phyloP scores from a whole-genome alignment of 2,113 vertebrate genomes.

The Ranitomeya imitator region DNA sequence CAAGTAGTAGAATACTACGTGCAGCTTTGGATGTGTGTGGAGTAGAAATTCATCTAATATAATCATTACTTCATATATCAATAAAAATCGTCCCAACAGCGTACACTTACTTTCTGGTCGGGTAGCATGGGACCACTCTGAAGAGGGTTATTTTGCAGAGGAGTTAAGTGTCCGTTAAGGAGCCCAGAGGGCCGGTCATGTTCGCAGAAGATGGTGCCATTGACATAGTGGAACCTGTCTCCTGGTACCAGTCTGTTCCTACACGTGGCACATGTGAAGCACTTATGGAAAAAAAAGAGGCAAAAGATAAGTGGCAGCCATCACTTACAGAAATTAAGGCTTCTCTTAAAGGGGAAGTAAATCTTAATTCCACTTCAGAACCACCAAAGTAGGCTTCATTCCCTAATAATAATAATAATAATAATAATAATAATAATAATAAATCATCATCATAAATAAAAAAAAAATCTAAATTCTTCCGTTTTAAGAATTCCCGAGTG shows the following conservation, averaged over 20 bases:
- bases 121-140: slow-evolving; percentile 70
- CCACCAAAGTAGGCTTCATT: not conserved
- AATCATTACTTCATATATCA: not conserved
- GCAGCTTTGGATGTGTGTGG: slow-evolving; percentile 15
- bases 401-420: too few species aligned
- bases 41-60: not conserved
- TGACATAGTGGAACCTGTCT: slow-evolving; percentile 77
- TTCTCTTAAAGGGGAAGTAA: not conserved
- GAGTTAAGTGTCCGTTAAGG: slow-evolving; percentile 68
- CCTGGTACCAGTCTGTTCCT: slow-evolving; percentile 77
- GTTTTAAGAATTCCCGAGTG: not conserved
- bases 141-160: slow-evolving; percentile 63
- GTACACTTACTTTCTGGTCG: slow-evolving; percentile 74
- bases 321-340: not conserved
- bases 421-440: too few species aligned
- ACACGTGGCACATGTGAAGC: slow-evolving; percentile 79
- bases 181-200: slow-evolving; percentile 75
- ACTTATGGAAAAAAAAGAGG: slow-evolving; percentile 62
- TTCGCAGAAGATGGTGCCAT: slow-evolving; percentile 79
- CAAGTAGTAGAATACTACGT: not conserved
- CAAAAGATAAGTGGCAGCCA: not conserved
- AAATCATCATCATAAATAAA: too few species aligned
- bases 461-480: too few species aligned
- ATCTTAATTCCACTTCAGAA: not conserved
- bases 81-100: not conserved